Evolutionary conservation across 2,888 invertebrate species (phyloP), one percentile per base, ranked within the genome.

Genomic region (Lasioglossum zephyrum): DNA sequence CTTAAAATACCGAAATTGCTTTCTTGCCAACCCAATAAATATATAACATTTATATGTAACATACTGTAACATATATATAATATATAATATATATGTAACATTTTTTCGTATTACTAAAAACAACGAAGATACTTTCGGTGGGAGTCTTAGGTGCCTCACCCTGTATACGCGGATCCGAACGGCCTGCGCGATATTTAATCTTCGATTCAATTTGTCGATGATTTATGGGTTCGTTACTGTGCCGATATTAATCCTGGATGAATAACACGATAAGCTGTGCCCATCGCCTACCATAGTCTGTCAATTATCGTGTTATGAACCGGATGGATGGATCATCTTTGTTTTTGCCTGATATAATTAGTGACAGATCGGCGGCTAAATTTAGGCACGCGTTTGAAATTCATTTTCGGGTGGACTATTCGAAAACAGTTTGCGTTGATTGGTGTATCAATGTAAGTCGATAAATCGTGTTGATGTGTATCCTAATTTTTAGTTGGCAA

Each of bases 181-280:
- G 8, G 31, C 13, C 9, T 53, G 57, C 0, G 31, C 16, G n/a
- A 36, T 3, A 36, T 39, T 36, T 22, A 39, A 39, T 69, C 22
- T 39, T 41, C n/a, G 41, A 41, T 41, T 69, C 36, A 18, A 69
- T 36, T 36, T 9, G 11, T 22, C 70, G 41, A 41, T n/a, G n/a
- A 41, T 41, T 9, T 53, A 72, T 82, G 73, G 22, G 18, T 36
- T 18, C 22, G 49, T 44, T 69, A 41, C 31, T 26, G 49, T 11
- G 13, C 2, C 18, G 53, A 57, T n/a, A 78, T 78, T 72, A 83
- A 83, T 83, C 70, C 78, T 44, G 74, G 73, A 78, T 57, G 78
- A 82, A 74, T 70, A 83, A 78, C 84, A 49, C 60, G 49, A 16
- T n/a, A 26, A 31, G 16, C 31, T 76, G 39, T 16, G 16, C 6